phyloP scores from a whole-genome alignment of 2,888 invertebrate genomes.

The Drosophila limbata region DNA sequence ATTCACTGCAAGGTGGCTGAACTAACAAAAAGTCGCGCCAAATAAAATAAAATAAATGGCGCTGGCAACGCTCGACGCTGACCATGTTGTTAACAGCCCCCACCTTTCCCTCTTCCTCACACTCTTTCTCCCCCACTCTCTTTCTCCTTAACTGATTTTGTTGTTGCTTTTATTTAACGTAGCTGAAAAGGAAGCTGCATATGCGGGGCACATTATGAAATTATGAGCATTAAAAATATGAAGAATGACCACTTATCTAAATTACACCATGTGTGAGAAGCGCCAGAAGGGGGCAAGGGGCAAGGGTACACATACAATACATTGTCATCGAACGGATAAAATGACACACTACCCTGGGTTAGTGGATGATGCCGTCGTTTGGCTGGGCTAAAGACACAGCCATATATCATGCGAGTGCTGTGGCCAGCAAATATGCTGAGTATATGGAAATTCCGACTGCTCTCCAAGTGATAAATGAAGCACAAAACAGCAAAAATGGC shows the following conservation, averaged over 20 bases:
- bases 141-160: slow-evolving; percentile 15
- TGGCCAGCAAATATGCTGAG: slow-evolving; percentile 77
- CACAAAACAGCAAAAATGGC: slow-evolving; percentile 71
- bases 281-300: neutral
- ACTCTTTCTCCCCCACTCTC: neutral
- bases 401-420: slow-evolving; percentile 67
- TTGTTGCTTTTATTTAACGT: slow-evolving; percentile 59
- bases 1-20: slow-evolving; percentile 59
- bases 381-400: slow-evolving; percentile 66
- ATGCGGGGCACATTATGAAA: slow-evolving; percentile 82
- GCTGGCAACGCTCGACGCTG: slow-evolving; percentile 68
- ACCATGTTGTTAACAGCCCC: slow-evolving; percentile 73
- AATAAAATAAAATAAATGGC: slow-evolving; percentile 73
- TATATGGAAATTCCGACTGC: slow-evolving; percentile 71
- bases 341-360: slow-evolving; percentile 56
- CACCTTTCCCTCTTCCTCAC: neutral
- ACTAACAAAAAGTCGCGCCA: slow-evolving; percentile 59
- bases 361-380: slow-evolving; percentile 44
- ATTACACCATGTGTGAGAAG: slow-evolving; percentile 82
- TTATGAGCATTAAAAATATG: slow-evolving; percentile 84
- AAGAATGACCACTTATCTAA: slow-evolving; percentile 86
- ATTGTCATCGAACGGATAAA: slow-evolving; percentile 63
- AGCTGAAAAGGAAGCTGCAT: slow-evolving; percentile 50
- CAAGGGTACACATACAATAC: slow-evolving; percentile 6
- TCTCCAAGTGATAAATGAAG: slow-evolving; percentile 78